Percentiles rank a stretch among this genome's conserved stretches.
phyloP scores from a whole-genome alignment of 2,888 invertebrate genomes.

The Lithophane socia region DNA sequence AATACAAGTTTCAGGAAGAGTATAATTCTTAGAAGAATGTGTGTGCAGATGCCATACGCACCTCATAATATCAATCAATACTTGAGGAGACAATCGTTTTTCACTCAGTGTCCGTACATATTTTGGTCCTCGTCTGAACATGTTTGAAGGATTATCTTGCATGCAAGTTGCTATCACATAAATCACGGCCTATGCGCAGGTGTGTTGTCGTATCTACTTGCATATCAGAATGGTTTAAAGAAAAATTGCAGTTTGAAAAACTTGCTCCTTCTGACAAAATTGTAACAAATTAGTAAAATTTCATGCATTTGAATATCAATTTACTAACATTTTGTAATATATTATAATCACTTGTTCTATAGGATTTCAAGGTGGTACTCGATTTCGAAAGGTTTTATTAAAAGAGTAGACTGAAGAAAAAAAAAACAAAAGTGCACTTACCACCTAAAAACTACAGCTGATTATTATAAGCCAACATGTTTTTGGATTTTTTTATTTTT shows the following conservation, averaged over 20 bases:
- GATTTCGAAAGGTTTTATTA: not conserved
- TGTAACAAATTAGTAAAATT: not conserved
- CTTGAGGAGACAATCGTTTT: not conserved
- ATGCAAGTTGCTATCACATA: not conserved
- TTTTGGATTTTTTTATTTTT: too few relatives aligned
- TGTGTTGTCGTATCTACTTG: conserved; percentile 2
- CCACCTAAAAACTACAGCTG: not conserved
- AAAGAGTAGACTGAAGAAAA: not conserved
- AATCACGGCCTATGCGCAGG: conserved; percentile 2
- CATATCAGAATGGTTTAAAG: conserved; percentile 12
- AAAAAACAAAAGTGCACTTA: not conserved
- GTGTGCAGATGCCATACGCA: not conserved
- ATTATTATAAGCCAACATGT: not conserved
- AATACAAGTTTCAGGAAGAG: not conserved
- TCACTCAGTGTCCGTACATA: not conserved
- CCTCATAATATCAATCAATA: not conserved
- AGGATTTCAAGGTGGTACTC: not conserved
- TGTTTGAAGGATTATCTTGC: not conserved
- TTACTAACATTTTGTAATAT: not conserved
- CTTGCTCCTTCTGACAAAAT: conserved; percentile 41
- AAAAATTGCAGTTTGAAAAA: conserved; percentile 4
- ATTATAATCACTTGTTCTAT: too few relatives aligned
- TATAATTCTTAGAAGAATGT: not conserved
- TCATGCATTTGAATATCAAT: not conserved
- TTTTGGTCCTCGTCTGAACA: not conserved